phyloP scores from a whole-genome alignment of 2,888 invertebrate species.

The Perdita meconis region DNA sequence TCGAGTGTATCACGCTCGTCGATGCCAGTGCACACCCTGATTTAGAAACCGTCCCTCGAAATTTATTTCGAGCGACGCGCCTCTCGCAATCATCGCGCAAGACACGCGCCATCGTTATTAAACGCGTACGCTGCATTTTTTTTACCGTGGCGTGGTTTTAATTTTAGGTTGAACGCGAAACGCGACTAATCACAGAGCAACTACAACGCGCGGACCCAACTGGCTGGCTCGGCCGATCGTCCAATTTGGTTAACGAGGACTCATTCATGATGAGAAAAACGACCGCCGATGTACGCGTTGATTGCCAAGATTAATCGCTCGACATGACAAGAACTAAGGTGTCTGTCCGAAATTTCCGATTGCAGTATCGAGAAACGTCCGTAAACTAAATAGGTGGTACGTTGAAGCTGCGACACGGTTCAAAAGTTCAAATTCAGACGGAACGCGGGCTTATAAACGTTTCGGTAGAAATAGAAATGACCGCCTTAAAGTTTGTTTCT shows the following conservation, averaged over 20 bases:
- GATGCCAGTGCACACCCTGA: no score
- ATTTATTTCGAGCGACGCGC: no score
- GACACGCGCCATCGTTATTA: background rate
- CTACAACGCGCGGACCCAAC: slow-evolving; percentile 6
- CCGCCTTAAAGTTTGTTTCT: slow-evolving; percentile 17
- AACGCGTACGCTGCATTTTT: background rate
- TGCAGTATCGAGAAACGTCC: background rate
- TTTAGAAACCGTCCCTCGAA: no score
- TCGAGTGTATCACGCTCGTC: no score
- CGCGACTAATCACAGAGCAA: slow-evolving; percentile 25
- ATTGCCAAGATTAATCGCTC: slow-evolving; percentile 52
- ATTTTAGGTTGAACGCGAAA: slow-evolving; percentile 1
- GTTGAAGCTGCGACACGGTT: no score
- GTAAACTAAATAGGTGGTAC: no score
- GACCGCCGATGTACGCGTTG: slow-evolving; percentile 30
- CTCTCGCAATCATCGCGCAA: no score
- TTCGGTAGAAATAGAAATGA: slow-evolving; percentile 58
- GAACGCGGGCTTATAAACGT: slow-evolving; percentile 33
- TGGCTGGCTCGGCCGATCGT: slow-evolving; percentile 39
- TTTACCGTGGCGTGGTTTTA: background rate
- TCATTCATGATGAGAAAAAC: slow-evolving; percentile 40
- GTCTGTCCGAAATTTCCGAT: background rate
- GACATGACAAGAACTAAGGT: slow-evolving; percentile 32
- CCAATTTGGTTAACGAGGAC: slow-evolving; percentile 58
- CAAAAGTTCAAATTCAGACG: no score